A percentile compares a stretch with the other conserved stretches of the same genome.
These are phyloP conservation scores for Enteromius radiatus DNA, from an alignment of 2,797 vertebrate genomes.

Conservation along the genomic window DNA sequence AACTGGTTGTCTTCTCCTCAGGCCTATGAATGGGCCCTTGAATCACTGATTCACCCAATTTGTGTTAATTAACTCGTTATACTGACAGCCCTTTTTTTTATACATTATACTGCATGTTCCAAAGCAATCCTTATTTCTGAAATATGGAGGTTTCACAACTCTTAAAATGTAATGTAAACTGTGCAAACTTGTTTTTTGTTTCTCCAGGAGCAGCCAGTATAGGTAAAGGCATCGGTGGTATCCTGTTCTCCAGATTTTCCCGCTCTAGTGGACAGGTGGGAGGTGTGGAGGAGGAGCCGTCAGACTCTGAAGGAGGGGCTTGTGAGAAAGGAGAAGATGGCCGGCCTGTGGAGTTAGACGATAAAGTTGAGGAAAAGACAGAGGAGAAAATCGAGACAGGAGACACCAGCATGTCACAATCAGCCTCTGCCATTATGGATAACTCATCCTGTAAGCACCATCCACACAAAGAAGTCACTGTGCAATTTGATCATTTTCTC, in stretches of 20 bases:
- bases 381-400: constrained; percentile 71
- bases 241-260: constrained; percentile 93
- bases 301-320: constrained; percentile 66
- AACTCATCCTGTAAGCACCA: constrained; percentile 79
- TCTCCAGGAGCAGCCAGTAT: constrained; percentile 91
- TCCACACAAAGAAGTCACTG: background rate
- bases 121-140: background rate
- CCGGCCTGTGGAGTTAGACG: constrained; percentile 71
- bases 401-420: constrained; percentile 69
- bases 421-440: constrained; percentile 83
- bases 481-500: background rate
- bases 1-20: too few species aligned
- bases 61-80: too few species aligned
- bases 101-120: background rate
- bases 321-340: constrained; percentile 72
- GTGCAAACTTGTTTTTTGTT: background rate
- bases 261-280: constrained; percentile 81
- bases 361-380: constrained; percentile 66
- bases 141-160: background rate
- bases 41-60: too few species aligned
- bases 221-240: constrained; percentile 94
- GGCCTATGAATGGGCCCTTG: too few species aligned
- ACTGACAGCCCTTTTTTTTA: too few species aligned
- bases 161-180: constrained; percentile 4
- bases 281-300: constrained; percentile 72